Evolutionary conservation across 2,797 vertebrate species (phyloP).

Genomic region (Podarcis lilfordi): DNA sequence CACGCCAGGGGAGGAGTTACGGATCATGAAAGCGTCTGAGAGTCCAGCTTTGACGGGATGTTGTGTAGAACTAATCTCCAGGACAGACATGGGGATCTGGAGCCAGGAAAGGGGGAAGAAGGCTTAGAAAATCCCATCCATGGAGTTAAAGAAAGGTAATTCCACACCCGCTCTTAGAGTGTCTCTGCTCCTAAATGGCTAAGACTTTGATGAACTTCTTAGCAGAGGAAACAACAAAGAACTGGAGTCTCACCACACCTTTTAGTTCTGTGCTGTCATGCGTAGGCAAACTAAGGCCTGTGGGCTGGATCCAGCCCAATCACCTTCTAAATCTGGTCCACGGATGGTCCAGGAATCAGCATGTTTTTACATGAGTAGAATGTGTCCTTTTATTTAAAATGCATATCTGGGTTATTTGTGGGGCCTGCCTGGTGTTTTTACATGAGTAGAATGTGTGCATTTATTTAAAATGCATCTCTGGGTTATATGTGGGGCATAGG

Average conservation of each 20-base stretch:
- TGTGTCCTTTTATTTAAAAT: too few species aligned
- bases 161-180: neutral
- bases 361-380: too few species aligned
- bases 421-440: too few species aligned
- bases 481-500: too few species aligned
- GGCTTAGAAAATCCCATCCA: neutral
- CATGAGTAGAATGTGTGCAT: too few species aligned
- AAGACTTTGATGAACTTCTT: neutral
- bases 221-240: too few species aligned
- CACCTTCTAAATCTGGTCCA: too few species aligned
- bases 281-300: too few species aligned
- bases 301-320: too few species aligned
- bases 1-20: conserved; percentile 74
- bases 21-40: conserved; percentile 93
- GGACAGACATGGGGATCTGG: conserved; percentile 88
- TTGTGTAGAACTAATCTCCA: conserved; percentile 87
- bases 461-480: too few species aligned
- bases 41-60: conserved; percentile 95
- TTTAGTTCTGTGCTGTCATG: neutral
- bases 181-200: neutral
- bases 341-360: too few species aligned
- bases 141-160: neutral
- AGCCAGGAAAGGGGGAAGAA: accelerated
- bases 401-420: too few species aligned
- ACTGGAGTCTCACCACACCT: neutral